A percentile compares a stretch with the other conserved stretches of the same genome.
Conservation (phyloP, 2,797 vertebrate species). For the Periophthalmus magnuspinnatus region DNA sequence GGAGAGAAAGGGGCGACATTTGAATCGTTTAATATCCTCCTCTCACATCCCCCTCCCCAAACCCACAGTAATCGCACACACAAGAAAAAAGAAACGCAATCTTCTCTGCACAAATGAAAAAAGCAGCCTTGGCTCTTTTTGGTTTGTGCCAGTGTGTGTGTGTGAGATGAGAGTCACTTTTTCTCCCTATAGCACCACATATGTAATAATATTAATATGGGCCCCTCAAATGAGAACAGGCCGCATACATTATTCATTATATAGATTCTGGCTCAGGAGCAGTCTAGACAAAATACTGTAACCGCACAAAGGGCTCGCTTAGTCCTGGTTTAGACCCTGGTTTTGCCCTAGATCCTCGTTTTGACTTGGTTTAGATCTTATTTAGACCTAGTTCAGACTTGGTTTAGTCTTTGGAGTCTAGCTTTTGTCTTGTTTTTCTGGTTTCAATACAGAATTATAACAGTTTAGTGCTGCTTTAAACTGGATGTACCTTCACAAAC, state of each 20-base stretch:
- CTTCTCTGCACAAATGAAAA: conserved; percentile 72
- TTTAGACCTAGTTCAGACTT: neutral
- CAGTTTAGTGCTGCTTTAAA: too few species aligned
- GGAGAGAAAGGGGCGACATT: conserved; percentile 63
- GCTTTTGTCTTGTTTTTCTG: neutral
- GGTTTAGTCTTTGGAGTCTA: neutral
- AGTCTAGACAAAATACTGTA: conserved; percentile 68
- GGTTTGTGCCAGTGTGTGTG: conserved; percentile 31
- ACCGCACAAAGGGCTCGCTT: conserved; percentile 29
- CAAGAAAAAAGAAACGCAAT: conserved; percentile 66
- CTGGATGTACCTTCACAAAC: too few species aligned
- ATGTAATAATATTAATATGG: conserved; percentile 80
- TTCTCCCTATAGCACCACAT: conserved; percentile 60
- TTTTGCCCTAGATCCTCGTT: neutral
- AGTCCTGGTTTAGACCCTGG: neutral
- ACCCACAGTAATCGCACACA: conserved; percentile 56
- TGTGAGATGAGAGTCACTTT: conserved; percentile 41
- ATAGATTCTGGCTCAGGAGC: conserved; percentile 60
- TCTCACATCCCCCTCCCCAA: conserved; percentile 53
- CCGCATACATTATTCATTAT: conserved; percentile 81
- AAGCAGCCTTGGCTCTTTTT: conserved; percentile 65
- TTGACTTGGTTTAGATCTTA: neutral
- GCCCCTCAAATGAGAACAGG: conserved; percentile 70
- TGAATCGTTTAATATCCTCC: conserved; percentile 73
- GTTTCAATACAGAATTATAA: too few species aligned